phyloP scores from a whole-genome alignment of 2,888 invertebrate species.

The Stenotaenia linearis region DNA sequence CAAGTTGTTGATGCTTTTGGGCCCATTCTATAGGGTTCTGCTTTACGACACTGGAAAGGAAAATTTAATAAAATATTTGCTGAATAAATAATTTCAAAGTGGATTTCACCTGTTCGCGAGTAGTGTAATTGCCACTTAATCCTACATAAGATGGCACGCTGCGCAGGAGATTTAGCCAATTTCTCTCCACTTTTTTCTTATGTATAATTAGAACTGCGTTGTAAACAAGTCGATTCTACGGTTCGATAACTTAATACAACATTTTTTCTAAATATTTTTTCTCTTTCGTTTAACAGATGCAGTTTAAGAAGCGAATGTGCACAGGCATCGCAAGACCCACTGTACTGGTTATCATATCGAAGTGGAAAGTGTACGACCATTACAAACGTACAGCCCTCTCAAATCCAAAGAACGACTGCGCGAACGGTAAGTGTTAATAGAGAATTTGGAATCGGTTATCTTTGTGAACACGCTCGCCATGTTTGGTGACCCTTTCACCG shows the following conservation, averaged over 20 bases:
- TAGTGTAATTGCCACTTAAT: constrained; percentile 16
- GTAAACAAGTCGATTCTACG: constrained; percentile 10
- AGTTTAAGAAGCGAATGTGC: constrained; percentile 85
- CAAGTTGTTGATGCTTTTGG: background rate
- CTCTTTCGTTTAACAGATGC: constrained; percentile 55
- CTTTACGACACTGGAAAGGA: background rate
- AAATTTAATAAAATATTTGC: constrained; percentile 8
- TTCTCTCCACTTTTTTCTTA: background rate
- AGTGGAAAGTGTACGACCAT: constrained; percentile 95
- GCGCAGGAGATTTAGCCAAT: constrained; percentile 17
- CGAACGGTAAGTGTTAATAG: constrained; percentile 58
- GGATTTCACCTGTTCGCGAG: background rate
- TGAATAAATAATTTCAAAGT: constrained; percentile 7
- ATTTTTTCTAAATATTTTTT: constrained; percentile 30
- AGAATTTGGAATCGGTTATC: constrained; percentile 18
- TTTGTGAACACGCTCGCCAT: constrained; percentile 1
- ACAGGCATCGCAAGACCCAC: constrained; percentile 79
- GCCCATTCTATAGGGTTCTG: background rate
- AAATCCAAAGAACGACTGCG: constrained; percentile 86
- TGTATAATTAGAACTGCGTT: background rate
- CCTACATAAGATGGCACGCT: constrained; percentile 7
- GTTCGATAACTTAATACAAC: constrained; percentile 1
- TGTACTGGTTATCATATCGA: constrained; percentile 94
- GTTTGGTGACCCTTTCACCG: constrained; percentile 6
- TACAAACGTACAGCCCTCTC: constrained; percentile 81